These are phyloP conservation scores for Oligia strigilis DNA, from an alignment of 2,888 invertebrate species.

Conservation along the genomic window DNA sequence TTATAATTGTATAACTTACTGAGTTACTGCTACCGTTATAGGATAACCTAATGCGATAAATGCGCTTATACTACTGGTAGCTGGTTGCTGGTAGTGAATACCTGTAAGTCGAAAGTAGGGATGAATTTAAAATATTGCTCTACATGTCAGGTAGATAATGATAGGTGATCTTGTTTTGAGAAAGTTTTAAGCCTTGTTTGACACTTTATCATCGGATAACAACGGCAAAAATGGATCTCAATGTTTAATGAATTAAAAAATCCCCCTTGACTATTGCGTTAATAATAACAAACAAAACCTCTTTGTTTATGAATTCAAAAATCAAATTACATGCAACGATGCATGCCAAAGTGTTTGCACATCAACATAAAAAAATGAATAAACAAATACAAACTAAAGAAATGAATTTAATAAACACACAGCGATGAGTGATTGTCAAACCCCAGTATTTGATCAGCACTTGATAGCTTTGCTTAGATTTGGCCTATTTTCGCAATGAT, in stretches of 20 bases:
- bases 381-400: conserved; percentile 31
- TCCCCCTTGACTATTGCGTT: conserved; percentile 15
- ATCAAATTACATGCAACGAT: conserved; percentile 44
- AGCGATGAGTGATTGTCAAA: conserved; percentile 48
- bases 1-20: too few species aligned
- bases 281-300: conserved; percentile 15
- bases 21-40: too few species aligned
- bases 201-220: too few species aligned
- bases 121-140: too few species aligned
- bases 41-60: too few species aligned
- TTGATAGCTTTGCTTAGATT: conserved; percentile 50
- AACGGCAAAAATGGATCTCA: background rate
- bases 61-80: too few species aligned
- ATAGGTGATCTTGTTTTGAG: background rate
- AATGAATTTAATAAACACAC: conserved; percentile 43
- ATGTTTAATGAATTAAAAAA: background rate
- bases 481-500: conserved; percentile 62
- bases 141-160: too few species aligned
- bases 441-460: conserved; percentile 55
- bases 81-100: too few species aligned
- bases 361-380: conserved; percentile 7
- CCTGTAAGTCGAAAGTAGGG: too few species aligned
- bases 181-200: background rate
- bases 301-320: conserved; percentile 21
- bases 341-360: conserved; percentile 34